These are phyloP conservation scores for Gymnocheta viridis DNA, from an alignment of 2,888 invertebrate genomes.

Conservation along the genomic window DNA sequence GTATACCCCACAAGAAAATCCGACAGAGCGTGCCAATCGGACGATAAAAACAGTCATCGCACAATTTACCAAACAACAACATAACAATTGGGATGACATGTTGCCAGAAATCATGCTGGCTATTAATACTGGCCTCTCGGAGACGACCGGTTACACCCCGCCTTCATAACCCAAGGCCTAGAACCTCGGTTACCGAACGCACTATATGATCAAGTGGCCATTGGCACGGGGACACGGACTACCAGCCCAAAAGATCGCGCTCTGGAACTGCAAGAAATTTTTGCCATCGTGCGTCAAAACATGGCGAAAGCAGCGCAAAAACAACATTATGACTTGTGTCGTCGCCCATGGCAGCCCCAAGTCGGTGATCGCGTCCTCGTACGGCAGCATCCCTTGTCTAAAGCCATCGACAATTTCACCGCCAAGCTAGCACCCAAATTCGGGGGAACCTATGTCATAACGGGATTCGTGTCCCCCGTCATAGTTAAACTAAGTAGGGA, in stretches of 20 bases:
- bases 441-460: background rate
- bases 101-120: too few species aligned
- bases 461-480: background rate
- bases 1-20: constrained; percentile 16
- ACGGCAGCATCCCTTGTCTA: constrained; percentile 27
- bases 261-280: background rate
- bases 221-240: background rate
- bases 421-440: constrained; percentile 21
- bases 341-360: background rate
- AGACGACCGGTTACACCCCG: too few species aligned
- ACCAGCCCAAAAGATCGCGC: background rate
- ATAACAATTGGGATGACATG: too few species aligned
- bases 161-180: constrained; percentile 3
- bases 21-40: background rate
- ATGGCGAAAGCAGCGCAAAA: background rate
- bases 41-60: too few species aligned
- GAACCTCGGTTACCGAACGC: constrained; percentile 20
- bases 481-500: background rate
- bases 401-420: constrained; percentile 3
- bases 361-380: constrained; percentile 7
- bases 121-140: too few species aligned
- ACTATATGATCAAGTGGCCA: background rate
- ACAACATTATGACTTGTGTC: constrained; percentile 5
- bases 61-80: too few species aligned
- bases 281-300: background rate